phyloP scores from a whole-genome alignment of 2,797 vertebrate genomes.

The Neosilurus mollespiculum region DNA sequence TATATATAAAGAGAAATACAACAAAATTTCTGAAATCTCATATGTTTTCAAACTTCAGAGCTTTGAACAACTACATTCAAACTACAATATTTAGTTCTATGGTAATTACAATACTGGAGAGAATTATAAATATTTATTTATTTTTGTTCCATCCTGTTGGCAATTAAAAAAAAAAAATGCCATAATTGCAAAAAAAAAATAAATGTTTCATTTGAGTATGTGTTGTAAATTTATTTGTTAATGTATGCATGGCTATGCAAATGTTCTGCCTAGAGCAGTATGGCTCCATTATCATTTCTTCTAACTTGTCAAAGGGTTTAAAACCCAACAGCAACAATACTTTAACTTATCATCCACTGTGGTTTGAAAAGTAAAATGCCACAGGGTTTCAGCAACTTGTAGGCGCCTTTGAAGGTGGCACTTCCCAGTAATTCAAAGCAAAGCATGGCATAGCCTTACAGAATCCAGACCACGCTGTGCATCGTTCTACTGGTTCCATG shows the following conservation, averaged over 20 bases:
- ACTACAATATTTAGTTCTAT: not conserved
- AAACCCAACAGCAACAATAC: slow-evolving; percentile 41
- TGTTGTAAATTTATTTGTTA: slow-evolving; percentile 22
- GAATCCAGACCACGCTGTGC: slow-evolving; percentile 41
- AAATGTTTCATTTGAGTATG: not conserved
- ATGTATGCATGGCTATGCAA: slow-evolving; percentile 18
- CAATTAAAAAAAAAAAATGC: no score
- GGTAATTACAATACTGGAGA: not conserved
- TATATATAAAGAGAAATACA: not conserved
- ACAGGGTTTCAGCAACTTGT: slow-evolving; percentile 35
- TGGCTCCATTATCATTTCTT: slow-evolving; percentile 37
- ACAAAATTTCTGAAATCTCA: not conserved
- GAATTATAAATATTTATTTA: not conserved
- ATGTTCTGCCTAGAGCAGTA: slow-evolving; percentile 34
- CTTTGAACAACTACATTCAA: not conserved
- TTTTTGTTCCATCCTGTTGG: no score
- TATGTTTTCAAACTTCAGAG: not conserved
- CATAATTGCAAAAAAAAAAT: no score
- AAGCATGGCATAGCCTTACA: slow-evolving; percentile 29
- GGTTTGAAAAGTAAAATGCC: slow-evolving; percentile 25
- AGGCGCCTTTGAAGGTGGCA: slow-evolving; percentile 43
- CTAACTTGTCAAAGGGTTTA: slow-evolving; percentile 33
- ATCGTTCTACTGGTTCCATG: slow-evolving; percentile 39
- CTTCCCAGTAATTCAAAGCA: slow-evolving; percentile 30
- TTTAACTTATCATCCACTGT: slow-evolving; percentile 26